These are phyloP conservation scores for Dasyornis broadbenti DNA, from an alignment of 2,113 vertebrate species.

Conservation along the genomic window DNA sequence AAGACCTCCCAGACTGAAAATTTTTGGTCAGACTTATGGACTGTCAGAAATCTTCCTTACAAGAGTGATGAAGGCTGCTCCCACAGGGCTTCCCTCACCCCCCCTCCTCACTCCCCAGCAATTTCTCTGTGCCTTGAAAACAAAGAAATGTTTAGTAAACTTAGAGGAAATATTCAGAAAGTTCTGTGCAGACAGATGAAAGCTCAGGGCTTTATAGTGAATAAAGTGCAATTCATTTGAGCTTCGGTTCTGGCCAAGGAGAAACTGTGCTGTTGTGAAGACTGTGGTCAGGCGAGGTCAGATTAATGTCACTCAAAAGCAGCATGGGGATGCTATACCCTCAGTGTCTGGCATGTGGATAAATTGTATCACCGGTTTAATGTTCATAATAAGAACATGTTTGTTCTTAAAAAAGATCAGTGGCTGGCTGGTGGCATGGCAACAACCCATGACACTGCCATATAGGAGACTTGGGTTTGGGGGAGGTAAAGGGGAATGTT, in stretches of 20 bases:
- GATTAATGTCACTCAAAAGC: not conserved
- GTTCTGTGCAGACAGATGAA: not conserved
- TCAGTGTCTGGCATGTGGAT: conserved; percentile 9
- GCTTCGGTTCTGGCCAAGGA: not conserved
- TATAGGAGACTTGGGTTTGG: conserved; percentile 23
- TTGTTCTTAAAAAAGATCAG: conserved; percentile 64
- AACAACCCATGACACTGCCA: conserved; percentile 31
- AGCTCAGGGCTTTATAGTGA: not conserved
- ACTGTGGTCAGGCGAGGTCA: conserved; percentile 29
- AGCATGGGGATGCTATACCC: not conserved
- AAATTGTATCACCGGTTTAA: conserved; percentile 45
- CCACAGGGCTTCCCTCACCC: not conserved
- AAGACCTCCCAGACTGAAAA: not conserved
- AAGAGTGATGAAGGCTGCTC: not conserved
- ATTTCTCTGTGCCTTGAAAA: not conserved
- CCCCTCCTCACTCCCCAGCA: not conserved
- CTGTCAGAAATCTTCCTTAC: not conserved
- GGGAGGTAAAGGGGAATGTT: conserved; percentile 18
- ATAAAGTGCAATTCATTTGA: not conserved
- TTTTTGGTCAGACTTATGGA: not conserved
- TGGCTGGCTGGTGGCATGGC: conserved; percentile 47
- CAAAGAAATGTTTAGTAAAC: not conserved
- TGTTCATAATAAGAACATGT: conserved; percentile 29
- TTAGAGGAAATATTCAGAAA: not conserved
- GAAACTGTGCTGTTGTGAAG: conserved; percentile 2